These are phyloP conservation scores for Lysiphlebus fabarum DNA, from an alignment of 1,140 invertebrate species.

Conservation along the genomic window DNA sequence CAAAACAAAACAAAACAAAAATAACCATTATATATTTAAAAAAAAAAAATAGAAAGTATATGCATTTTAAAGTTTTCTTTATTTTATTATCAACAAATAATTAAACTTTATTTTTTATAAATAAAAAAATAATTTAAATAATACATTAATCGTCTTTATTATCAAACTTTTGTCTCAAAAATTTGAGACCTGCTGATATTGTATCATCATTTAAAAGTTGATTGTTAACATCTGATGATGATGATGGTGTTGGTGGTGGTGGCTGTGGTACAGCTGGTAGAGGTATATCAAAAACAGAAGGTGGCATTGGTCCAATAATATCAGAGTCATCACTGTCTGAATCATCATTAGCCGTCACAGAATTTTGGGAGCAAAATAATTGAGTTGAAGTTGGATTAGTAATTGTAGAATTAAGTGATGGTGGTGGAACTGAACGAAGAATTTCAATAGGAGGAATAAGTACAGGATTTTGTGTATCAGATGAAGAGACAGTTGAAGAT, in stretches of 20 bases:
- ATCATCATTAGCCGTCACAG: neutral
- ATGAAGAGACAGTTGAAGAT: slow-evolving; percentile 5
- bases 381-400: neutral
- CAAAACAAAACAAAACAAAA: neutral
- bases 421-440: slow-evolving; percentile 1
- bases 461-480: neutral
- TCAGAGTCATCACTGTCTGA: slow-evolving; percentile 29
- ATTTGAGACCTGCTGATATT: slow-evolving; percentile 64
- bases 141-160: slow-evolving; percentile 32
- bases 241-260: neutral
- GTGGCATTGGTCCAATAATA: slow-evolving; percentile 38
- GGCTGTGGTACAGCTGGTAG: slow-evolving; percentile 14
- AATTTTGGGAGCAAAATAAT: too few species aligned
- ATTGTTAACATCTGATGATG: neutral
- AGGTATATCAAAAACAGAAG: slow-evolving; percentile 15
- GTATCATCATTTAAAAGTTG: slow-evolving; percentile 52
- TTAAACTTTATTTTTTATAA: slow-evolving; percentile 4
- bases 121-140: slow-evolving; percentile 4
- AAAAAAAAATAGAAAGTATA: too few species aligned
- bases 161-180: slow-evolving; percentile 59
- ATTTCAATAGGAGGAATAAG: slow-evolving; percentile 5
- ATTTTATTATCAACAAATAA: neutral
- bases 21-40: neutral
- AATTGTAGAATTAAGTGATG: neutral
- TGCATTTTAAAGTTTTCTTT: too few species aligned